Base-by-base conservation (phyloP, 2,113 vertebrate species). In the Eubucco bourcierii region DNA sequence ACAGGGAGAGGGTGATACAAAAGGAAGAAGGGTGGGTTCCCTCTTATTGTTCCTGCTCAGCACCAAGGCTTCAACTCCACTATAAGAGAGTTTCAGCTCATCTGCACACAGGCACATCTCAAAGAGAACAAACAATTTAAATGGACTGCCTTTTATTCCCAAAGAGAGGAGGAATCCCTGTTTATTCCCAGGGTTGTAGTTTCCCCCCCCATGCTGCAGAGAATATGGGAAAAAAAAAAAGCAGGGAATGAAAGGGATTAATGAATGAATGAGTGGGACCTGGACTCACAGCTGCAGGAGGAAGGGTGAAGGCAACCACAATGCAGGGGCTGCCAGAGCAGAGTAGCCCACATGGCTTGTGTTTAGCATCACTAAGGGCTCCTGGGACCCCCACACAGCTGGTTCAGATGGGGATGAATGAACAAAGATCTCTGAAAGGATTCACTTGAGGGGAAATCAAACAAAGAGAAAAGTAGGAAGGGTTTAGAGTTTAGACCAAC, bases 201-300 rank as follows among this genome's bases (percentile, higher is more conserved):
- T 93, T 95, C 66, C 84, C 85, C 85, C 91, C 41, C 75, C 60
- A 12, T 25, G 72, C 75, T 77, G 89, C 82, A 74, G 91, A 95
- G 64, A 79, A 66, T 33, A 52, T 0, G 15, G 91, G 10, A 87
- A 84, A 94, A 92, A 91, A 94, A 92, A 91, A 0, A 25, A 94
- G 59, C 19, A 53, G 39, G 46, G 87, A 94, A 89, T 90, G 84
- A 94, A 95, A 96, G 46, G 91, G 89, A 95, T 91, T 90, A 94
- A 91, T 64, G 66, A 80, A 58, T 74, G 92, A 68, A 90, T 61
- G 89, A 84, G 56, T 23, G 27, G 71, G 90, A 92, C 87, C 75
- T 76, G 87, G 15, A 74, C 63, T 95, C 50, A 81, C 94, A 92
- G 90, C 95, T 90, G 93, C 87, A 91, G 64, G 67, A 82, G 71